Percentiles rank a stretch among this genome's conserved stretches.
Evolutionary conservation across 2,797 vertebrate genomes (phyloP).

Genomic region (Lacerta viridis): DNA sequence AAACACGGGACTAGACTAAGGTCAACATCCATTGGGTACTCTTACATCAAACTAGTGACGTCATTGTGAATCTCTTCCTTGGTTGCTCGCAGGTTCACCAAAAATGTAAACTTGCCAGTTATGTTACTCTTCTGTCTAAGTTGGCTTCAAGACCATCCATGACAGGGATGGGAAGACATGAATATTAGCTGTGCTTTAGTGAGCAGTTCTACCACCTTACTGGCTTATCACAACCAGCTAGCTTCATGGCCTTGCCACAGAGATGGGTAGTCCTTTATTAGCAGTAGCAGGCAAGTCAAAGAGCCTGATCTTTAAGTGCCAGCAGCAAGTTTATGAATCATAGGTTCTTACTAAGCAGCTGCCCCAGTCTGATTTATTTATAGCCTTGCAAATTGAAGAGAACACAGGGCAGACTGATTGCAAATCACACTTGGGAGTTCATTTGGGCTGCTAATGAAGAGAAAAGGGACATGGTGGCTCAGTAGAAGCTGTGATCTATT

Average conservation of each 20-base stretch:
- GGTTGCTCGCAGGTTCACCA: too few species aligned
- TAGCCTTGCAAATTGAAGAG: conserved; percentile 58
- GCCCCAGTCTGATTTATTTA: conserved; percentile 47
- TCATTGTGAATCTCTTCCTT: too few species aligned
- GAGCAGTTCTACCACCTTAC: neutral
- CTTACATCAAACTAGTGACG: too few species aligned
- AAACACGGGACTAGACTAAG: too few species aligned
- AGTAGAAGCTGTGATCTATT: neutral
- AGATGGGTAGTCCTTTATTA: conserved; percentile 9
- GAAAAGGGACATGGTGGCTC: neutral
- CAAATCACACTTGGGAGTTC: conserved; percentile 16
- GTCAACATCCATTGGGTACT: too few species aligned
- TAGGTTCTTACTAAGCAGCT: conserved; percentile 35
- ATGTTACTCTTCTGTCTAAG: too few species aligned
- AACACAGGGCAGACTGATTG: conserved; percentile 16
- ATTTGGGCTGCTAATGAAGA: conserved; percentile 19
- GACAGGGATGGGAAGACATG: neutral
- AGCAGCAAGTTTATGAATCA: conserved; percentile 59
- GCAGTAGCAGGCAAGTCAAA: conserved; percentile 5
- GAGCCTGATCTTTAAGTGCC: conserved; percentile 59
- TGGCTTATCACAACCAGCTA: neutral
- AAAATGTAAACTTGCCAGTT: too few species aligned
- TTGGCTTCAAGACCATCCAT: too few species aligned
- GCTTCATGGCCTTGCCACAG: neutral
- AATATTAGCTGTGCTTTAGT: neutral